Evolutionary conservation across 1,140 invertebrate genomes (phyloP), one percentile per base, ranked within the genome.

Genomic region (Theocolax elegans): DNA sequence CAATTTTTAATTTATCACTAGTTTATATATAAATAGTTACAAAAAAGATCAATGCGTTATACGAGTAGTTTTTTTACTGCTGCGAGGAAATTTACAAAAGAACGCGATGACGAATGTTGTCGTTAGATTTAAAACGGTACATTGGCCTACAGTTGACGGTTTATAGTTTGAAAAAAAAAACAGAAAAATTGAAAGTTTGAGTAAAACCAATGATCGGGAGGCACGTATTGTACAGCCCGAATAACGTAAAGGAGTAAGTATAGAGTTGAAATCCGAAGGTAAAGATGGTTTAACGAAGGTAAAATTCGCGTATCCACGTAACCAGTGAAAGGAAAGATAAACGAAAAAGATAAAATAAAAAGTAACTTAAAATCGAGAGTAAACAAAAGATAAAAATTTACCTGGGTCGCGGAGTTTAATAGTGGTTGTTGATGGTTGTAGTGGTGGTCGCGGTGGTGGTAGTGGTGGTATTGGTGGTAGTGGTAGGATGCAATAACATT

Each of bases 341-440:
- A 53, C 4, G 38, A 19, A 27, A 53, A 10, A 51, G 63, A 65
- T 27, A 74, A 59, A 63, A 49, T 68, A 46, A 67, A 51, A 48
- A 59, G 53, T 63, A 56, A 65, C 54, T 17, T 42, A 31, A 74
- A 35, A 54, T 23, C 7, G 19, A 72, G n/a, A 49, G 40, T 23
- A 72, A 70, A 72, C 42, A 54, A 60, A 53, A 76, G 67, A 62
- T 56, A 10, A 65, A 85, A 83, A 83, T 79, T 85, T 85, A 84
- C 84, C 83, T 85, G 78, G 64, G 74, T 80, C 77, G 77, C 74
- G 77, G 77, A 81, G 79, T 81, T 77, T 78, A 82, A 83, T 80
- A 83, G 77, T 80, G 79, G 29, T 62, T 35, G 59, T 44, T 68
- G 56, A 29, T 49, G 56, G 21, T 67, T 29, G 53, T 58, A 29